These are phyloP conservation scores for Atta colombica DNA, from an alignment of 1,140 invertebrate species.

Conservation along the genomic window DNA sequence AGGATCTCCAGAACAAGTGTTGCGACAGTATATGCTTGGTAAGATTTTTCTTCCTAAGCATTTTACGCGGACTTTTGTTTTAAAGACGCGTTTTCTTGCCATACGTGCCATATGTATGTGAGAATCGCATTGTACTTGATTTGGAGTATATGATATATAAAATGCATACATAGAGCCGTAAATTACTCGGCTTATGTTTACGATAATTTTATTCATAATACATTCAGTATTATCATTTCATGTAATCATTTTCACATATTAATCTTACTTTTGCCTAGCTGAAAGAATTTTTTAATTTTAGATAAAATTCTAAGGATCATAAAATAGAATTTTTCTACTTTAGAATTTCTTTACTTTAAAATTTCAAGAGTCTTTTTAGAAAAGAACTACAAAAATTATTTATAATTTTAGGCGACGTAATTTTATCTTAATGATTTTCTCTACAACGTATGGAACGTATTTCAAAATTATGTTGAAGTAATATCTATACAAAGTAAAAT, in stretches of 20 bases:
- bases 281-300: neutral
- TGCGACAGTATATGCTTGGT: constrained; percentile 90
- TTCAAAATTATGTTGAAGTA: constrained; percentile 23
- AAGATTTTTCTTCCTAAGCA: constrained; percentile 84
- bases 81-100: constrained; percentile 19
- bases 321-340: too few species aligned
- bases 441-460: constrained; percentile 30
- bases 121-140: constrained; percentile 30
- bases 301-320: constrained; percentile 11
- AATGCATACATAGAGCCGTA: constrained; percentile 17
- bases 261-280: constrained; percentile 40
- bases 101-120: constrained; percentile 48
- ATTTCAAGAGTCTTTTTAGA: neutral
- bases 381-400: neutral
- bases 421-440: constrained; percentile 2
- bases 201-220: neutral
- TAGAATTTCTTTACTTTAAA: too few species aligned
- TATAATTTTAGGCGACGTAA: neutral
- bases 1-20: constrained; percentile 89
- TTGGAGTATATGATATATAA: constrained; percentile 18
- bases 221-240: constrained; percentile 58
- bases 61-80: constrained; percentile 69
- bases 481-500: neutral
- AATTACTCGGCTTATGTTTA: constrained; percentile 6
- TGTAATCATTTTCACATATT: constrained; percentile 55